These are phyloP conservation scores for Pelochelys cantorii DNA, from an alignment of 2,797 vertebrate genomes.

Conservation along the genomic window DNA sequence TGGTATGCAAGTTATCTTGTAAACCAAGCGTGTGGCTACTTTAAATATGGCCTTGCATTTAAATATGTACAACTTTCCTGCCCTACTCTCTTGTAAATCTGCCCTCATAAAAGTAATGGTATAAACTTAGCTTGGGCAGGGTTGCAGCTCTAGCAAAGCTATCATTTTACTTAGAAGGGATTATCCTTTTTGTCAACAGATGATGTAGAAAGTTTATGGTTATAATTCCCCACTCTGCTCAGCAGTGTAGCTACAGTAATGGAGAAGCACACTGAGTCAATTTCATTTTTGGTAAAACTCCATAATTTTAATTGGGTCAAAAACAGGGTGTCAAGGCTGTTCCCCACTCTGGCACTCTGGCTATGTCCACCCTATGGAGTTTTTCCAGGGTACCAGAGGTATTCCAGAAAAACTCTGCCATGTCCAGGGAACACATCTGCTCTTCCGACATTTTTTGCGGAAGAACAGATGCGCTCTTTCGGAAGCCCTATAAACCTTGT, in stretches of 20 bases:
- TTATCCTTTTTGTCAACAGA: slow-evolving; percentile 22
- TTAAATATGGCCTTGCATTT: slow-evolving; percentile 53
- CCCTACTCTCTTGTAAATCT: neutral
- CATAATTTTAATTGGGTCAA: neutral
- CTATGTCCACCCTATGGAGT: no score
- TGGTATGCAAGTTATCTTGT: slow-evolving; percentile 23
- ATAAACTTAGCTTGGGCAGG: slow-evolving; percentile 57
- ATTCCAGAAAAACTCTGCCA: no score
- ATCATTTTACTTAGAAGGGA: slow-evolving; percentile 39
- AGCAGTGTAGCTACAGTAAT: neutral
- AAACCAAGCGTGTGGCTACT: slow-evolving; percentile 35
- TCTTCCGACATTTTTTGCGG: no score
- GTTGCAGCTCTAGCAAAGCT: slow-evolving; percentile 49
- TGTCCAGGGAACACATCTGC: no score
- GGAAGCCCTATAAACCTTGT: no score
- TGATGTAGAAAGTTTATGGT: slow-evolving; percentile 1
- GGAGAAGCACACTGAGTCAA: fast-evolving
- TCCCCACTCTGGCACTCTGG: no score
- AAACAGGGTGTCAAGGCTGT: no score
- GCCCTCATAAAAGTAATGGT: slow-evolving; percentile 14
- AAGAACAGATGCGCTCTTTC: no score
- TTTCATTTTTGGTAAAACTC: neutral
- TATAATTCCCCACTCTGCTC: neutral
- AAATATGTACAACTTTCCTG: slow-evolving; percentile 34
- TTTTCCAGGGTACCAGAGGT: no score